Percentiles rank a stretch among this genome's conserved stretches.
Evolutionary conservation across 2,888 invertebrate species (phyloP).

Genomic region (Cylindroiulus punctatus): DNA sequence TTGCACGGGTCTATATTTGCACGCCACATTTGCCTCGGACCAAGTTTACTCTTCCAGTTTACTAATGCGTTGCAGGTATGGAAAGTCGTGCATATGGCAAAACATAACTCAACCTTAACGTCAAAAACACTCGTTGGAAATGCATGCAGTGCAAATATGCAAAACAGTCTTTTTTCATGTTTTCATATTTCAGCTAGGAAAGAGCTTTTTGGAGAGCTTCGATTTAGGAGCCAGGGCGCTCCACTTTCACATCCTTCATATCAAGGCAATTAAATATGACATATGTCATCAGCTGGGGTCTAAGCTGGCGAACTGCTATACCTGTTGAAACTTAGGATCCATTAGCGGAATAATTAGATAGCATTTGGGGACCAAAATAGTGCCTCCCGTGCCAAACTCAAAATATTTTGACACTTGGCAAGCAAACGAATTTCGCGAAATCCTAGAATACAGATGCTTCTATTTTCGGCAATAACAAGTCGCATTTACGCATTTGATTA

Average conservation of each 20-base stretch:
- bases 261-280: slow-evolving; percentile 35
- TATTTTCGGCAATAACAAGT: not conserved
- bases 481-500: not conserved
- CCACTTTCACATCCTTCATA: slow-evolving; percentile 32
- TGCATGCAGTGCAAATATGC: not conserved
- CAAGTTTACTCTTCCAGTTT: not conserved
- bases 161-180: not conserved
- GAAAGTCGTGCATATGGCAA: not conserved
- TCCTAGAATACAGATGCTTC: not conserved
- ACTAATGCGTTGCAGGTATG: slow-evolving; percentile 5
- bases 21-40: not conserved
- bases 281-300: slow-evolving; percentile 15
- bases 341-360: slow-evolving; percentile 17
- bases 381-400: slow-evolving; percentile 5
- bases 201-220: not conserved
- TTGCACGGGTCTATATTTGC: not conserved
- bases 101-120: slow-evolving; percentile 35
- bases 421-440: not conserved
- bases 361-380: not conserved
- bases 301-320: not conserved
- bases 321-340: slow-evolving; percentile 36
- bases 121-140: slow-evolving; percentile 24
- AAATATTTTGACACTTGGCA: slow-evolving; percentile 40
- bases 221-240: not conserved
- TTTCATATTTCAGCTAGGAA: not conserved